Base-by-base conservation (phyloP, 2,888 invertebrate genomes). In the Mactromeris polynyma region DNA sequence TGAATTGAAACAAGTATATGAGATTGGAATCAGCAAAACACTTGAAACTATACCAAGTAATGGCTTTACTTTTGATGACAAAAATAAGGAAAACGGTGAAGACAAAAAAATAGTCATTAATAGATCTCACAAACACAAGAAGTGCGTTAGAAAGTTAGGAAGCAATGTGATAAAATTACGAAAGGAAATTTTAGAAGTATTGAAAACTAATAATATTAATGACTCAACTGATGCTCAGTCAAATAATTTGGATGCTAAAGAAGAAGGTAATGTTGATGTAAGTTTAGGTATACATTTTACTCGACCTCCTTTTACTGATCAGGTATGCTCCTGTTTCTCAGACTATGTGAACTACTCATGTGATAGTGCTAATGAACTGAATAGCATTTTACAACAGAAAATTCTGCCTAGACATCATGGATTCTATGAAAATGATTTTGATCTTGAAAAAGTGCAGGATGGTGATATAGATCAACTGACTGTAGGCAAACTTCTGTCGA, bases 341-440 rank as follows among this genome's bases (percentile, higher is more conserved):
- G 92, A 92, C 78, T 92, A 91, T 90, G 79, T 92, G 4, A 92
- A 92, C 82, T 91, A 81, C 84, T 78, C 81, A 82, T 92, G 92
- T 85, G 85, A 86, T 77, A 90, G 87, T 90, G 92, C 88, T 80
- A 87, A 38, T 17, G 92, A 92, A 40, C 69, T 92, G 31, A 86
- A 86, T 54, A 64, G 73, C 46, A 79, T 91, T 17, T 81, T 92
- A 33, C 73, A 90, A n/a, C 58, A 79, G 33, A 88, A 89, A 80
- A 87, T 92, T 21, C 82, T 38, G 33, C 90, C 92, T n/a, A 87
- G 89, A 26, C 36, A 40, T 26, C 82, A 86, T 86, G 92, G 92
- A 21, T 91, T 91, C 73, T 85, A 64, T 73, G 91, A 91, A 51
- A 87, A 81, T 73, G 92, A 92, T 58, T 92, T 91, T 86, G 86